Evolutionary conservation across 2,888 invertebrate species (phyloP).

Genomic region (Heliconius aoede): DNA sequence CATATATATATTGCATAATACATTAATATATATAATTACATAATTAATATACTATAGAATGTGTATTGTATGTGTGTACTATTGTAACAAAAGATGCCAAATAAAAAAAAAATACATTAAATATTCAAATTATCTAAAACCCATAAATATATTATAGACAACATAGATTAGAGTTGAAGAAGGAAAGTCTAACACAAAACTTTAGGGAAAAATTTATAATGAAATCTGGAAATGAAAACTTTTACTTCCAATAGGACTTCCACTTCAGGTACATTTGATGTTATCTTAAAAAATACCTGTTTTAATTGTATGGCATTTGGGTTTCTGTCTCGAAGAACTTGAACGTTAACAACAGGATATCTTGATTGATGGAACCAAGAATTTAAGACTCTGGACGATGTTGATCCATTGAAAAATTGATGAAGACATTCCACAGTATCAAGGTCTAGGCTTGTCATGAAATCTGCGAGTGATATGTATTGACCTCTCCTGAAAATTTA

Average conservation of each 20-base stretch:
- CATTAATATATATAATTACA: too few species aligned
- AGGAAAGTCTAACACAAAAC: too few species aligned
- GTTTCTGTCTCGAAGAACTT: slow-evolving; percentile 66
- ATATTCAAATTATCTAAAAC: too few species aligned
- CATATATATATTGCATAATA: too few species aligned
- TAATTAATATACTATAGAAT: too few species aligned
- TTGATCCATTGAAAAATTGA: slow-evolving; percentile 74
- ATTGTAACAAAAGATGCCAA: too few species aligned
- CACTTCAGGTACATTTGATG: not conserved
- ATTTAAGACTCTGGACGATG: slow-evolving; percentile 76
- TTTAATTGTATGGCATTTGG: slow-evolving; percentile 71
- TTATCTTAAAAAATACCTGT: slow-evolving; percentile 58
- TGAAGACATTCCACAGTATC: slow-evolving; percentile 72
- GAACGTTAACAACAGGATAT: slow-evolving; percentile 85
- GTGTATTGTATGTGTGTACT: too few species aligned
- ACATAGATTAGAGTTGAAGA: not conserved
- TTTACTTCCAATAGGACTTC: not conserved
- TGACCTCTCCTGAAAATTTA: slow-evolving; percentile 68
- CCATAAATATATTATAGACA: not conserved
- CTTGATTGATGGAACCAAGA: slow-evolving; percentile 87
- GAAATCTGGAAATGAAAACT: not conserved
- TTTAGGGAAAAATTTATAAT: too few species aligned
- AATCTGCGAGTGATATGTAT: slow-evolving; percentile 67
- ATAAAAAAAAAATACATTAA: too few species aligned
- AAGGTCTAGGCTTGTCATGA: slow-evolving; percentile 64